A percentile compares a stretch with the other conserved stretches of the same genome.
phyloP scores from a whole-genome alignment of 2,797 vertebrate genomes.

The Limnodromus scolopaceus region DNA sequence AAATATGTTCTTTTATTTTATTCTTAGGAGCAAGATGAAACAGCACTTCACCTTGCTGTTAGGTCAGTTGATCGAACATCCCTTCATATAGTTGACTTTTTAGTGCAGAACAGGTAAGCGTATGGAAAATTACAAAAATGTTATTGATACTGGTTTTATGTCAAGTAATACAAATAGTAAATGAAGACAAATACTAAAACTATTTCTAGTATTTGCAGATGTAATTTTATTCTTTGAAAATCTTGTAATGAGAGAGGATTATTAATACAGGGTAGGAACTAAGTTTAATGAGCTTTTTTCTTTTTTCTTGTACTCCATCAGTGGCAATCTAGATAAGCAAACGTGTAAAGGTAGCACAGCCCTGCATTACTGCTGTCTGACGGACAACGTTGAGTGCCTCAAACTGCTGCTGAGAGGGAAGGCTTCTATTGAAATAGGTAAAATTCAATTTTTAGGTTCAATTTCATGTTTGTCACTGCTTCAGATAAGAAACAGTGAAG shows the following conservation, averaged over 20 bases:
- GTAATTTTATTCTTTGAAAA: not conserved
- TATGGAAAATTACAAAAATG: not conserved
- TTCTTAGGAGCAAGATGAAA: conserved; percentile 93
- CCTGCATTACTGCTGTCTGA: conserved; percentile 98
- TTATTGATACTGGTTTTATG: not conserved
- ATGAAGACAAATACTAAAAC: not conserved
- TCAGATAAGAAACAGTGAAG: not conserved
- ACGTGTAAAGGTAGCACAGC: conserved; percentile 96
- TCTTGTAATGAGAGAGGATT: not conserved
- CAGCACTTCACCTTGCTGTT: conserved; percentile 95
- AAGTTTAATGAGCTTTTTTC: not conserved
- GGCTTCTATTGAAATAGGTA: conserved; percentile 96
- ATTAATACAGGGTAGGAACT: not conserved
- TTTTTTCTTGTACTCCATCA: conserved; percentile 51
- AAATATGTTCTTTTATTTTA: not conserved
- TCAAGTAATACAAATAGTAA: not conserved
- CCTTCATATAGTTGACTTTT: conserved; percentile 96
- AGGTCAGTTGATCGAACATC: conserved; percentile 96
- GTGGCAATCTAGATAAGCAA: conserved; percentile 96
- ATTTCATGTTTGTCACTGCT: not conserved
- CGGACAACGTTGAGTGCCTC: conserved; percentile 96
- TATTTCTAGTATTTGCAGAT: not conserved
- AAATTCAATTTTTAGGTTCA: too few relatives aligned
- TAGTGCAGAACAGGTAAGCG: conserved; percentile 95
- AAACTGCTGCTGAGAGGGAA: conserved; percentile 97